phyloP scores from a whole-genome alignment of 2,797 vertebrate genomes.

The Clarias fuscus region DNA sequence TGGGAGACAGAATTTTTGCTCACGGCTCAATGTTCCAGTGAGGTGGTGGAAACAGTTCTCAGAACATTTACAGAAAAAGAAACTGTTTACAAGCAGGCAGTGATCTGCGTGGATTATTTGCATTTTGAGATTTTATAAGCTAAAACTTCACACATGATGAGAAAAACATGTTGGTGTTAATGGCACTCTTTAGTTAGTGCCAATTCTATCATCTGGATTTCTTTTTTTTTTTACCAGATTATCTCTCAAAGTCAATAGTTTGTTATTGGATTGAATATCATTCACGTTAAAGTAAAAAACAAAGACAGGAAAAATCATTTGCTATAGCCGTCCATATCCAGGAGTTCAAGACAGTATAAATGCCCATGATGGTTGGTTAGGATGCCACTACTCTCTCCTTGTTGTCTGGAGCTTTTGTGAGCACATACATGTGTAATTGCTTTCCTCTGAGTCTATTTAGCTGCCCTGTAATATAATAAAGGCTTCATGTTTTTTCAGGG shows the following conservation, averaged over 20 bases:
- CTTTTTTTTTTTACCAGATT: neutral
- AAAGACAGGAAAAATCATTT: neutral
- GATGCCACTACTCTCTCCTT: neutral
- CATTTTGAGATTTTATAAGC: neutral
- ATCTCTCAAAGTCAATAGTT: neutral
- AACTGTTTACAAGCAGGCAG: neutral
- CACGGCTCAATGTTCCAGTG: neutral
- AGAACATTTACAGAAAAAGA: neutral
- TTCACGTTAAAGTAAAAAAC: neutral
- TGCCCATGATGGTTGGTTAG: neutral
- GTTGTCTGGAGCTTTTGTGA: neutral
- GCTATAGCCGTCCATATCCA: neutral
- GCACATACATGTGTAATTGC: neutral
- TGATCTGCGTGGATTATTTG: neutral
- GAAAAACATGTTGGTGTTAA: neutral
- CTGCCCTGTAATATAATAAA: neutral
- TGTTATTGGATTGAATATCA: neutral
- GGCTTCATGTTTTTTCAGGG: neutral
- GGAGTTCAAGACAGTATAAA: neutral
- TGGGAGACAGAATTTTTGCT: neutral
- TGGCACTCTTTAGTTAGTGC: neutral
- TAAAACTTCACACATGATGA: neutral
- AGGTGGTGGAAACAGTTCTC: neutral
- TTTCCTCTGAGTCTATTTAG: neutral
- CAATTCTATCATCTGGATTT: neutral